A percentile compares a stretch with the other conserved stretches of the same genome.
These are phyloP conservation scores for Eumerus sabulonum DNA, from an alignment of 2,888 invertebrate species.

Conservation along the genomic window DNA sequence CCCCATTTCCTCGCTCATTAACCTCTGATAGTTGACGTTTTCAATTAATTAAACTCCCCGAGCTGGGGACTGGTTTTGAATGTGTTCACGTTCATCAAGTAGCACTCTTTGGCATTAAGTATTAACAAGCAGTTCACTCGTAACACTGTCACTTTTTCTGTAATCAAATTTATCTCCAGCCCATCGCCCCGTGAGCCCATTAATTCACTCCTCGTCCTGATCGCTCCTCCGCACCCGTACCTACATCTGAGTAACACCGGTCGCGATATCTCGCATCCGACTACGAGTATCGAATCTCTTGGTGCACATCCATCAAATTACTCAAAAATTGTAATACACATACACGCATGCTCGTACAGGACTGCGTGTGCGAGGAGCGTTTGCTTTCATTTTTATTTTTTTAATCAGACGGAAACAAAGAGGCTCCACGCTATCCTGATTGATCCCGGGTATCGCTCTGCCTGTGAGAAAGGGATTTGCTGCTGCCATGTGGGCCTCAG, in stretches of 20 bases:
- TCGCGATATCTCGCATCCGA: neutral
- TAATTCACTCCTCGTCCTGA: constrained; percentile 61
- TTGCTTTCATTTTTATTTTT: constrained; percentile 50
- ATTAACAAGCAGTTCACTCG: constrained; percentile 68
- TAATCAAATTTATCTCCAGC: constrained; percentile 67
- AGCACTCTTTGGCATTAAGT: constrained; percentile 63
- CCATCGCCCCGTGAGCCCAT: constrained; percentile 67
- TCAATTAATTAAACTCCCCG: constrained; percentile 62
- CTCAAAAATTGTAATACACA: constrained; percentile 60
- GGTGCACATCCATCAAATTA: constrained; percentile 68
- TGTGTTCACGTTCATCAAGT: constrained; percentile 53
- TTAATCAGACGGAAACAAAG: constrained; percentile 69
- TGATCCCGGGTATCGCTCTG: constrained; percentile 64
- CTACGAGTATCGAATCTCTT: constrained; percentile 36
- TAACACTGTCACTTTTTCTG: constrained; percentile 68
- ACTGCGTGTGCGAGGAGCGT: constrained; percentile 8
- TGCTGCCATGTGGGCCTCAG: constrained; percentile 39
- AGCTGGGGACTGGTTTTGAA: neutral
- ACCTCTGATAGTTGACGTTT: constrained; percentile 62
- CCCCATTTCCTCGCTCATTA: constrained; percentile 50
- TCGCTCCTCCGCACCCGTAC: constrained; percentile 12
- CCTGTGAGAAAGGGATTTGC: constrained; percentile 63
- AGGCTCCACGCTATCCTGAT: constrained; percentile 64
- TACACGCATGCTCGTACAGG: constrained; percentile 39
- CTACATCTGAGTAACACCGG: neutral